Conservation (phyloP, 2,888 invertebrate species). For the Tricholauxania praeusta region DNA sequence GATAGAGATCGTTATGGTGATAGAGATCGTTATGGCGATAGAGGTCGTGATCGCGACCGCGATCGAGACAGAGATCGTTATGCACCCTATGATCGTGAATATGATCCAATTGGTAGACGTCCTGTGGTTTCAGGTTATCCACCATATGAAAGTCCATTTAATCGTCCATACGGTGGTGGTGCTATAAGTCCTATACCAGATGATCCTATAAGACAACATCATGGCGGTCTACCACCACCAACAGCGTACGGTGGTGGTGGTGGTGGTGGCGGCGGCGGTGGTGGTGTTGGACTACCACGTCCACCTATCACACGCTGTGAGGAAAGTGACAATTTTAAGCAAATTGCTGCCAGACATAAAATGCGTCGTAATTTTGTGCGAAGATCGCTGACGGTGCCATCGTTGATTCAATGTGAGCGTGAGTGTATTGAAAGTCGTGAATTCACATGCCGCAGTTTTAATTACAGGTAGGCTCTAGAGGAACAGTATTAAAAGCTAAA, state of each 20-base stretch:
- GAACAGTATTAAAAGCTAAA: neutral
- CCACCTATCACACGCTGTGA: slow-evolving; percentile 76
- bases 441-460: slow-evolving; percentile 88
- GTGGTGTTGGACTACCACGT: slow-evolving; percentile 65
- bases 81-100: slow-evolving; percentile 63
- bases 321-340: slow-evolving; percentile 84
- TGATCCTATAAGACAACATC: slow-evolving; percentile 55
- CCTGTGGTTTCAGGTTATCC: slow-evolving; percentile 57
- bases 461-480: slow-evolving; percentile 75
- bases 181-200: slow-evolving; percentile 51
- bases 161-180: slow-evolving; percentile 58
- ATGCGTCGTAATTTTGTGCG: slow-evolving; percentile 84
- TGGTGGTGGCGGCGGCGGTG: slow-evolving; percentile 64
- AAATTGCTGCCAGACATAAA: slow-evolving; percentile 82
- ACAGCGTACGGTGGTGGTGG: slow-evolving; percentile 47
- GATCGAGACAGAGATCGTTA: slow-evolving; percentile 46
- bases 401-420: slow-evolving; percentile 84
- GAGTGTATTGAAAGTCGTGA: slow-evolving; percentile 86
- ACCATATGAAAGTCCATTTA: slow-evolving; percentile 62
- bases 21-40: slow-evolving; percentile 17
- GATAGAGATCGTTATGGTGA: slow-evolving; percentile 21
- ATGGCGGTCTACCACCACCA: slow-evolving; percentile 52
- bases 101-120: slow-evolving; percentile 60
- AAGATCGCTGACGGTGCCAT: slow-evolving; percentile 78
- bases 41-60: slow-evolving; percentile 25